Conservation (phyloP, 2,797 vertebrate species). For the Microhierax caerulescens region DNA sequence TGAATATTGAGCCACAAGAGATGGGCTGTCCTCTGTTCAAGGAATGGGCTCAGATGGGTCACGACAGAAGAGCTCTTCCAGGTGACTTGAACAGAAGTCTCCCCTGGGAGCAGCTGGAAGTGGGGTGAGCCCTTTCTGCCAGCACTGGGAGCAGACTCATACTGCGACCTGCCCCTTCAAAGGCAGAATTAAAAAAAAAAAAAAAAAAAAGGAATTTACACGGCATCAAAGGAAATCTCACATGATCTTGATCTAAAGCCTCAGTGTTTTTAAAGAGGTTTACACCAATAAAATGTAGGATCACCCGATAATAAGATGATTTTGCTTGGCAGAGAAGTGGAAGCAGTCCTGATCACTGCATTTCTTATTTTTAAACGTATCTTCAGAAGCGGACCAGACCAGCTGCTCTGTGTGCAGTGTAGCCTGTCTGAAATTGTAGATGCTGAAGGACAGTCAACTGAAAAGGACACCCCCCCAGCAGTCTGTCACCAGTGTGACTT, state of each 20-base stretch:
- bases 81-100: not conserved
- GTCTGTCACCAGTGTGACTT: not conserved
- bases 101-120: not conserved
- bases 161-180: not conserved
- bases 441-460: not conserved
- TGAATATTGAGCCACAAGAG: not conserved
- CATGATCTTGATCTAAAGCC: not conserved
- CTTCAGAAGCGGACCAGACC: not conserved
- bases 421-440: not conserved
- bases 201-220: not conserved
- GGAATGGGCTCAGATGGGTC: not conserved
- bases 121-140: not conserved
- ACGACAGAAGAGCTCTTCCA: accelerated
- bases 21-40: not conserved
- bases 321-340: not conserved
- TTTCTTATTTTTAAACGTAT: not conserved
- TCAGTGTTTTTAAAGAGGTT: not conserved
- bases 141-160: not conserved
- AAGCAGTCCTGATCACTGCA: not conserved
- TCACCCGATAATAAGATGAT: not conserved
- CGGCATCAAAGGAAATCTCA: not conserved
- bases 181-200: not conserved
- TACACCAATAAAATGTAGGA: not conserved
- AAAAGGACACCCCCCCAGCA: not conserved
- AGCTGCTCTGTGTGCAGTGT: not conserved